Percentiles rank a stretch among this genome's conserved stretches.
Evolutionary conservation across 1,140 invertebrate genomes (phyloP).

Genomic region (Philotrypesis tridentata): DNA sequence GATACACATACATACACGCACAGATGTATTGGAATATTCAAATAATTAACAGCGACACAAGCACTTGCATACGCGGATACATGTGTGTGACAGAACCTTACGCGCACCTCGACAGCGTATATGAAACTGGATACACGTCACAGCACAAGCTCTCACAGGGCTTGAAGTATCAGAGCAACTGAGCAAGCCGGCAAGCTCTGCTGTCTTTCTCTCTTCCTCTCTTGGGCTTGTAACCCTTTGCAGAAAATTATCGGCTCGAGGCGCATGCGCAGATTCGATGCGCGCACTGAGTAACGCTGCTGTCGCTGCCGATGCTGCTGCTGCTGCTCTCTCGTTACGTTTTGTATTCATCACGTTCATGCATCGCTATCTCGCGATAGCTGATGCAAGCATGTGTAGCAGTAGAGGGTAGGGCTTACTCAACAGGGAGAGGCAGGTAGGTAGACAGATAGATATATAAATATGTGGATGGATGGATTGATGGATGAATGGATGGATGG

Average conservation of each 20-base stretch:
- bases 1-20: neutral
- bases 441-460: too few relatives aligned
- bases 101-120: neutral
- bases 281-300: neutral
- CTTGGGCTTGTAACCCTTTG: constrained; percentile 23
- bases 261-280: constrained; percentile 21
- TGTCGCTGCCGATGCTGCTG: neutral
- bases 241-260: constrained; percentile 23
- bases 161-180: constrained; percentile 38
- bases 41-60: neutral
- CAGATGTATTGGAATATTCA: neutral
- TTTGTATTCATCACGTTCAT: constrained; percentile 42
- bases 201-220: neutral
- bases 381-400: neutral
- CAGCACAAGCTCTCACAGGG: constrained; percentile 6
- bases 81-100: neutral
- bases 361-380: neutral
- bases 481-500: too few relatives aligned
- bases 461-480: too few relatives aligned
- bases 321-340: constrained; percentile 26
- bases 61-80: too few relatives aligned
- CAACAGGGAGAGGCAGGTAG: too few relatives aligned
- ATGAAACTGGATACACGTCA: constrained; percentile 3
- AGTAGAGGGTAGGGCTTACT: too few relatives aligned
- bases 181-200: constrained; percentile 1